Percentiles rank a stretch among this genome's conserved stretches.
Evolutionary conservation across 2,113 vertebrate genomes (phyloP).

Genomic region (Pygoscelis antarcticus): DNA sequence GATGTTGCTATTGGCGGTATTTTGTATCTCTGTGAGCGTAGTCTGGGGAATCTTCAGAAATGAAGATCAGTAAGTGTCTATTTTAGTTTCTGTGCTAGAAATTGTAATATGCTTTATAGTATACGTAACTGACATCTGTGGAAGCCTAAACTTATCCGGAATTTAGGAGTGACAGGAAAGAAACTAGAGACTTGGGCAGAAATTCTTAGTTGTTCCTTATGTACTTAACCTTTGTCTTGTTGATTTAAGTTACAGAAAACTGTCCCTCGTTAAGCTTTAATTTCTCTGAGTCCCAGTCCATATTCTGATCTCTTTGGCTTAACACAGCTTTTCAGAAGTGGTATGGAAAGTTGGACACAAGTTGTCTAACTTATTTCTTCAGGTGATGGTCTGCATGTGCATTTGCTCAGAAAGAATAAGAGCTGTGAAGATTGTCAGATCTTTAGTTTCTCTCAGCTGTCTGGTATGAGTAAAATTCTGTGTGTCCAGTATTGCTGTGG

Average conservation of each 20-base stretch:
- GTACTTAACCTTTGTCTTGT: background rate
- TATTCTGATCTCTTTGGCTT: background rate
- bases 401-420: background rate
- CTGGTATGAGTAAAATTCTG: background rate
- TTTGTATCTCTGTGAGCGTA: conserved; percentile 84
- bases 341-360: background rate
- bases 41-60: conserved; percentile 93
- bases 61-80: conserved; percentile 88
- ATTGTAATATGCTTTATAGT: background rate
- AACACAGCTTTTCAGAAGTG: background rate
- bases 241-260: background rate
- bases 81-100: background rate
- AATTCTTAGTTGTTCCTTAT: background rate
- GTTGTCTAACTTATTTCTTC: background rate
- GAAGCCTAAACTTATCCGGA: background rate
- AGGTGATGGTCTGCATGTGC: background rate
- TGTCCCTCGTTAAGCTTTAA: background rate
- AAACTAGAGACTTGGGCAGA: background rate
- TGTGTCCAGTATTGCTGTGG: background rate
- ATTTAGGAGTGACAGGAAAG: background rate
- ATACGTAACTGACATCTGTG: background rate
- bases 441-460: background rate
- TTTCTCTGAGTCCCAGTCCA: background rate
- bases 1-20: conserved; percentile 83
- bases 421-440: background rate